Conservation (phyloP, 2,888 invertebrate species). For the Acholoe squamosa region DNA sequence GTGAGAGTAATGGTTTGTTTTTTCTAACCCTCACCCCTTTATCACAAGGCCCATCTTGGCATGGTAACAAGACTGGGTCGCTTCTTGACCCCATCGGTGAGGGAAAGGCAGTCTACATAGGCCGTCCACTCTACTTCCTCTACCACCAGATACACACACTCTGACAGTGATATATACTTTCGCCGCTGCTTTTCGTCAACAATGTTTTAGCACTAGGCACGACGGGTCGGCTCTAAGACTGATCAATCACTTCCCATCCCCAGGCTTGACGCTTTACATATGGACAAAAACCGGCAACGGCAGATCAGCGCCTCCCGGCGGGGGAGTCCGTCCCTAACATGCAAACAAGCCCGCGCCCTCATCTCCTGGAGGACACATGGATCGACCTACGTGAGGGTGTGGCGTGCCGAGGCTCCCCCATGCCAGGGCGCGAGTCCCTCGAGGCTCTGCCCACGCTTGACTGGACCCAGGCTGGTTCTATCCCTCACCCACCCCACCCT, state of each 20-base stretch:
- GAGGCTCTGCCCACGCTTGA: background rate
- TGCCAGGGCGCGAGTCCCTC: background rate
- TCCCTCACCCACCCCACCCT: background rate
- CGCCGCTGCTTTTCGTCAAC: conserved; percentile 42
- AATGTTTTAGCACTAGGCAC: background rate
- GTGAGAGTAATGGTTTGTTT: conserved; percentile 41
- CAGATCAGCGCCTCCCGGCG: background rate
- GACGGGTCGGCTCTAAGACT: background rate
- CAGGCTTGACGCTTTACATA: background rate
- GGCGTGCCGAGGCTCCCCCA: too few relatives aligned
- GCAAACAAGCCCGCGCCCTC: conserved; percentile 26
- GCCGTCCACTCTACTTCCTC: background rate
- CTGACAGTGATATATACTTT: conserved; percentile 26
- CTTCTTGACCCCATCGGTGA: background rate
- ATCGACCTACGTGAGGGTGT: too few relatives aligned
- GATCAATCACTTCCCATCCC: conserved; percentile 8
- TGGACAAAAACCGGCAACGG: background rate
- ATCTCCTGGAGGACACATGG: background rate
- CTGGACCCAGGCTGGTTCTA: background rate
- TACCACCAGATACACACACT: background rate
- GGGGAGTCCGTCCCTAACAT: conserved; percentile 26
- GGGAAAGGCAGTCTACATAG: background rate
- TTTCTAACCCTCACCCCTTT: conserved; percentile 26
- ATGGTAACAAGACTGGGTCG: background rate
- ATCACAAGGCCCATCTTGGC: conserved; percentile 42